A percentile compares a stretch with the other conserved stretches of the same genome.
These are phyloP conservation scores for Anoncus sp. DNA, from an alignment of 2,888 invertebrate genomes.

Conservation along the genomic window DNA sequence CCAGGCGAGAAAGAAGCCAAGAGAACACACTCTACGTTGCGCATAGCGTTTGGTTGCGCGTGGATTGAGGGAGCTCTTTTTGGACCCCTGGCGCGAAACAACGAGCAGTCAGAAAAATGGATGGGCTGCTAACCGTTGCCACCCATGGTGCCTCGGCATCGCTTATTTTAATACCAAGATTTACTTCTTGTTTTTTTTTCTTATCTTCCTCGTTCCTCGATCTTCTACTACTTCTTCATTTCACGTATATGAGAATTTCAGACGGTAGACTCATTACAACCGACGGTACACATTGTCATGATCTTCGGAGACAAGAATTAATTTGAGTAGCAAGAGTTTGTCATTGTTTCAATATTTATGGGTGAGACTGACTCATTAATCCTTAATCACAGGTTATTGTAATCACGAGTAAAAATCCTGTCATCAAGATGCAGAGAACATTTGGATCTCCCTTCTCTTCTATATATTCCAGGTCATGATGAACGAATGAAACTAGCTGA, in stretches of 20 bases:
- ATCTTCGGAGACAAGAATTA: not conserved
- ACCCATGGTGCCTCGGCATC: slow-evolving; percentile 80
- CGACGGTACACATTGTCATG: not conserved
- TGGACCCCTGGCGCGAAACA: slow-evolving; percentile 81
- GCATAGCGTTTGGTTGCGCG: slow-evolving; percentile 51
- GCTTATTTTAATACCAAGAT: slow-evolving; percentile 75
- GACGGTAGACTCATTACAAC: slow-evolving; percentile 19
- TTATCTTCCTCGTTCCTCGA: slow-evolving; percentile 51
- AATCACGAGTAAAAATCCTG: too few species aligned
- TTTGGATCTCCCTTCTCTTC: too few species aligned
- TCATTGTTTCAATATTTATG: not conserved
- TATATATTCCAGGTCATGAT: too few species aligned
- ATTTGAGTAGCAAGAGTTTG: not conserved
- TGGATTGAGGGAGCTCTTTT: slow-evolving; percentile 64
- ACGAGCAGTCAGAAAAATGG: slow-evolving; percentile 83
- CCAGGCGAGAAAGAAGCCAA: slow-evolving; percentile 58
- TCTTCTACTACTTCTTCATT: slow-evolving; percentile 45
- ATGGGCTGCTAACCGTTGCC: slow-evolving; percentile 83
- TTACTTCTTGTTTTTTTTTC: slow-evolving; percentile 55
- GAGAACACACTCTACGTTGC: slow-evolving; percentile 39
- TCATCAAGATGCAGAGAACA: too few species aligned
- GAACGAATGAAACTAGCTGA: too few species aligned
- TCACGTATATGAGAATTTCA: not conserved
- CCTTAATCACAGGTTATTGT: too few species aligned
- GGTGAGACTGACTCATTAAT: too few species aligned